phyloP scores from a whole-genome alignment of 2,113 vertebrate species.

The Gymnarchus niloticus region DNA sequence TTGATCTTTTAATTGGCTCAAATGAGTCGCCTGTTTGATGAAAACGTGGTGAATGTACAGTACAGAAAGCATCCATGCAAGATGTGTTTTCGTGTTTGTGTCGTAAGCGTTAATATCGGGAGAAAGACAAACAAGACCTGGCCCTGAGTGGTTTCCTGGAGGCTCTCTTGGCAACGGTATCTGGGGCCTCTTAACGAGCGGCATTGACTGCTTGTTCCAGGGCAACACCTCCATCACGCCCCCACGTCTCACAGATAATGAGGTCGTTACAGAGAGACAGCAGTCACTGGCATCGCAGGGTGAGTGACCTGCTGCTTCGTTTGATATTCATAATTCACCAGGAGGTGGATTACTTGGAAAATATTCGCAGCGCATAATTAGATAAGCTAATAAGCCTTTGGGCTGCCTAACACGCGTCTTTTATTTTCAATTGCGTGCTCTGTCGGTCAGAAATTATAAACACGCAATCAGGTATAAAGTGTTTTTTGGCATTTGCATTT shows the following conservation, averaged over 20 bases:
- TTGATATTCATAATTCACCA: neutral
- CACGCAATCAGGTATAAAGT: neutral
- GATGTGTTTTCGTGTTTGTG: neutral
- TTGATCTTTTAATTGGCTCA: neutral
- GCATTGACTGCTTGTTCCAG: slow-evolving; percentile 30
- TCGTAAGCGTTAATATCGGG: neutral
- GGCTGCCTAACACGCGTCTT: neutral
- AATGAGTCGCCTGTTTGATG: neutral
- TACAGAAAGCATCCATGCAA: neutral
- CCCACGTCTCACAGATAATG: slow-evolving; percentile 24
- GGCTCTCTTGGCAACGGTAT: slow-evolving; percentile 48
- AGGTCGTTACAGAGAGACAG: slow-evolving; percentile 24
- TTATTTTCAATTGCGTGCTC: neutral
- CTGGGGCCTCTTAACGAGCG: slow-evolving; percentile 33
- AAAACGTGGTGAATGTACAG: neutral
- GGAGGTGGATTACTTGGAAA: neutral
- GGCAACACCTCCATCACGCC: slow-evolving; percentile 17
- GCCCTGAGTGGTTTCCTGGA: slow-evolving; percentile 33
- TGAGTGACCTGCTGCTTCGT: neutral
- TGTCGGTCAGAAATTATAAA: neutral
- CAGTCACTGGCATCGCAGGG: slow-evolving; percentile 4
- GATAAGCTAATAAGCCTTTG: slow-evolving; percentile 5
- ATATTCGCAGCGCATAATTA: slow-evolving; percentile 4
- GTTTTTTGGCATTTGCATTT: slow-evolving; percentile 9
- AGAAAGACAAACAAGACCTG: slow-evolving; percentile 28